These are phyloP conservation scores for Spondyliosoma cantharus DNA, from an alignment of 2,797 vertebrate species.

Conservation along the genomic window DNA sequence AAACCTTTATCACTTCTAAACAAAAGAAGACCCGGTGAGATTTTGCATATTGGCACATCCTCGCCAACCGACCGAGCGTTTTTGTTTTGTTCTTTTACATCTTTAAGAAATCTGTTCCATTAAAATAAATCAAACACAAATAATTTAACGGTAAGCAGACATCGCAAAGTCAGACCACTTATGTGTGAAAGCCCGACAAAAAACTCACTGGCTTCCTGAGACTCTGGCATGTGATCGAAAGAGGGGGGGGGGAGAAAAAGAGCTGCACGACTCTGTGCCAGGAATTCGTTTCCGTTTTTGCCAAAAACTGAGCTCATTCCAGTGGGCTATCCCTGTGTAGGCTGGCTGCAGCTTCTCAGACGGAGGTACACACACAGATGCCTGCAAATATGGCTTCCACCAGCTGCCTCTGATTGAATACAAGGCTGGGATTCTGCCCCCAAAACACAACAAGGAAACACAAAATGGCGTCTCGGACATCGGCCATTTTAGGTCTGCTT, in stretches of 20 bases:
- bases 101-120: slow-evolving; percentile 20
- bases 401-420: slow-evolving; percentile 83
- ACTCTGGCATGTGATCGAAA: slow-evolving; percentile 80
- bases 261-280: slow-evolving; percentile 78
- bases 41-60: slow-evolving; percentile 43
- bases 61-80: slow-evolving; percentile 14
- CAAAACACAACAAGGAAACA: slow-evolving; percentile 83
- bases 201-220: slow-evolving; percentile 82
- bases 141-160: slow-evolving; percentile 53
- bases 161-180: slow-evolving; percentile 65
- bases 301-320: slow-evolving; percentile 84
- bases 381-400: slow-evolving; percentile 84
- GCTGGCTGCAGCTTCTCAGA: slow-evolving; percentile 80
- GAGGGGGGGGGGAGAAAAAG: slow-evolving; percentile 52
- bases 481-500: slow-evolving; percentile 89
- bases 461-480: slow-evolving; percentile 87
- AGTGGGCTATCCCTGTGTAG: slow-evolving; percentile 81
- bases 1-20: slow-evolving; percentile 40
- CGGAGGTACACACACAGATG: slow-evolving; percentile 82
- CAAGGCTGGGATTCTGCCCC: slow-evolving; percentile 83
- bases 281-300: slow-evolving; percentile 83
- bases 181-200: slow-evolving; percentile 82
- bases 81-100: slow-evolving; percentile 8
- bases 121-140: slow-evolving; percentile 59
- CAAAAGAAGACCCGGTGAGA: slow-evolving; percentile 36